Base-by-base conservation (phyloP, 1,140 invertebrate genomes). In the Leptopilina boulardi region DNA sequence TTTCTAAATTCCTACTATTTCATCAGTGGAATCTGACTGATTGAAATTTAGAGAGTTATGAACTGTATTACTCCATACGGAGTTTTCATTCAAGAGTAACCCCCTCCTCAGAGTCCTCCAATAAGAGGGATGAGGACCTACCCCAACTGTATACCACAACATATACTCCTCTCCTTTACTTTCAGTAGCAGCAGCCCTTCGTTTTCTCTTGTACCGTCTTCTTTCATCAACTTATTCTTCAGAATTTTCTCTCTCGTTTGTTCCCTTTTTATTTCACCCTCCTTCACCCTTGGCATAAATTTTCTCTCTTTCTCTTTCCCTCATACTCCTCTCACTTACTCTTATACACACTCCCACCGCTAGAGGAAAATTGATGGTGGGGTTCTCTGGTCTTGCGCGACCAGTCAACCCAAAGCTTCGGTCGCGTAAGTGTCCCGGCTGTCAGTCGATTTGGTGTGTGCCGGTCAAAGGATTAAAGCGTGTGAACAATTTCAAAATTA, bases 401-500 rank as follows among this genome's bases (percentile, higher is more conserved):
- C 87, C 88, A 91, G 90, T 91, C 89, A 87, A 89, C 88, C 85
- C 86, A 88, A 87, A 91, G 88, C 88, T 85, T 87, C 89, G 88
- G 89, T 89, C 86, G 86, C 86, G 89, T 83, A 82, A 80, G 83
- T 81, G 83, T 76, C 80, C 78, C 56, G 81, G 81, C 82, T 81
- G 82, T 82, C 82, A 84, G 84, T 82, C 80, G 73, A 78, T 79
- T 80, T 80, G 83, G 83, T 72, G 71, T 72, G 71, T 81, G 81
- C 80, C 80, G 84, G 82, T 80, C 77, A 76, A 23, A 77, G 77
- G 84, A 80, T 80, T 75, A 76, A 23, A 77, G 77, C n/a, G 74
- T 23, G 59, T 26, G 11, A 66, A 66, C 23, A 66, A 34, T 30
- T 66, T 66, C 9, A 30, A 66, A 51, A 51, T 4, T 18, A n/a